Base-by-base conservation (phyloP, 2,888 invertebrate species). In the Megastigmus dorsalis region DNA sequence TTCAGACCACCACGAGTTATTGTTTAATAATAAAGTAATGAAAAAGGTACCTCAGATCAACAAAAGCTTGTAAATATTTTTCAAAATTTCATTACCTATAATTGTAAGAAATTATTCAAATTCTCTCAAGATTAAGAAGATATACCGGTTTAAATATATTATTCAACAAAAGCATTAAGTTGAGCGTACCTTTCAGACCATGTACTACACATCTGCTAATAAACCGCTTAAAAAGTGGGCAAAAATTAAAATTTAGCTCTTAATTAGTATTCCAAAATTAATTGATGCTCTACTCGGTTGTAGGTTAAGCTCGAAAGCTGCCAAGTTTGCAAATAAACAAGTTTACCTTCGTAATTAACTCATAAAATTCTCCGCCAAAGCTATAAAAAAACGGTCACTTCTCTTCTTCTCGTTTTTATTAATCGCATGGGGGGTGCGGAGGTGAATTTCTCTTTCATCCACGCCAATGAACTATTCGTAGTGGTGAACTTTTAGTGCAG, bases 301-400 rank as follows among this genome's bases (percentile, higher is more conserved):
- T 20, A 33, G 18, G 57, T 15, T n/a, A 38, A 38, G 10, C 18
- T 3, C 18, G 23, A 10, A 13, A 23, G 20, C 20, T 38, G 38
- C 18, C 10, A 59, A 41, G 41, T 59, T 59, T 6, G 26, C 9
- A 28, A 26, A 33, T 43, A 43, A 41, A 41, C 59, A 15, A 38
- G 26, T 59, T 59, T 59, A 41, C 59, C 20, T 38, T 41, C 7
- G n/a, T 59, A 59, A 59, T 26, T 41, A 59, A 59, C 2, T 26
- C 20, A 50, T 50, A 26, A 26, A 50, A 20, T 43, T 5, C 43
- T 15, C 43, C 15, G 28, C 26, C 4, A 10, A 50, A 50, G 9
- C 9, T 41, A 41, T 41, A 9, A 36, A 54, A 18, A 50, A 50
- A 20, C n/a, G 13, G 13, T 13, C 10, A 13, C 3, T 3, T 23